Percentiles rank a stretch among this genome's conserved stretches.
These are phyloP conservation scores for Dreissena rostriformis DNA, from an alignment of 1,140 invertebrate genomes.

Conservation along the genomic window DNA sequence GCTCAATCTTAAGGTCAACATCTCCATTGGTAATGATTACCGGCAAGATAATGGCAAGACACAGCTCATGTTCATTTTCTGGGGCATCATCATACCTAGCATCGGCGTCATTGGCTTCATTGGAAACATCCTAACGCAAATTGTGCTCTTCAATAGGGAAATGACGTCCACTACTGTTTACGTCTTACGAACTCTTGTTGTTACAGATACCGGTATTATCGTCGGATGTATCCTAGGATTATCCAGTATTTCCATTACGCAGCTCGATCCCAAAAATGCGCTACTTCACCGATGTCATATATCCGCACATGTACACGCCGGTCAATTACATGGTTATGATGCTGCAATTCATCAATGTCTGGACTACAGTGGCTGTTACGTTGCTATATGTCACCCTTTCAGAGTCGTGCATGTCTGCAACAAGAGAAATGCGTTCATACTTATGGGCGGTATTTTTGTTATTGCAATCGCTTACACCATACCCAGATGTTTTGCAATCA, in stretches of 20 bases:
- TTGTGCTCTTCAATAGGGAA: conserved; percentile 77
- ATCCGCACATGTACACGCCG: conserved; percentile 72
- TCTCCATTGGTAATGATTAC: too few relatives aligned
- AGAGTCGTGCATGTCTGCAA: conserved; percentile 69
- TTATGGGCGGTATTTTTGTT: conserved; percentile 63
- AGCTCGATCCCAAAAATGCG: conserved; percentile 85
- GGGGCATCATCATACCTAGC: too few relatives aligned
- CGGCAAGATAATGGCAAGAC: too few relatives aligned
- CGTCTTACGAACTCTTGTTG: conserved; percentile 75
- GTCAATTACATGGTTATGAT: conserved; percentile 75
- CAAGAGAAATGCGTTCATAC: conserved; percentile 67
- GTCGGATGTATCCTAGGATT: conserved; percentile 87
- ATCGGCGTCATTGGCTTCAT: too few relatives aligned
- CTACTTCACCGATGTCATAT: conserved; percentile 71
- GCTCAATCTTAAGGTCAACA: too few relatives aligned
- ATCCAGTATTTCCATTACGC: conserved; percentile 57
- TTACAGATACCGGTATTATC: conserved; percentile 82
- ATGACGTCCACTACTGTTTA: conserved; percentile 78
- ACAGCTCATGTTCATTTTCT: too few relatives aligned
- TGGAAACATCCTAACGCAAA: conserved; percentile 77
- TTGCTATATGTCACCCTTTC: conserved; percentile 78
- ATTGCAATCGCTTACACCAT: conserved; percentile 77
- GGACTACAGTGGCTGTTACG: conserved; percentile 78
- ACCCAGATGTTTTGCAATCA: conserved; percentile 73
- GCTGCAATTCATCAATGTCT: conserved; percentile 78